Evolutionary conservation across 2,888 invertebrate genomes (phyloP).

Genomic region (Trichogramma dendrolimi): DNA sequence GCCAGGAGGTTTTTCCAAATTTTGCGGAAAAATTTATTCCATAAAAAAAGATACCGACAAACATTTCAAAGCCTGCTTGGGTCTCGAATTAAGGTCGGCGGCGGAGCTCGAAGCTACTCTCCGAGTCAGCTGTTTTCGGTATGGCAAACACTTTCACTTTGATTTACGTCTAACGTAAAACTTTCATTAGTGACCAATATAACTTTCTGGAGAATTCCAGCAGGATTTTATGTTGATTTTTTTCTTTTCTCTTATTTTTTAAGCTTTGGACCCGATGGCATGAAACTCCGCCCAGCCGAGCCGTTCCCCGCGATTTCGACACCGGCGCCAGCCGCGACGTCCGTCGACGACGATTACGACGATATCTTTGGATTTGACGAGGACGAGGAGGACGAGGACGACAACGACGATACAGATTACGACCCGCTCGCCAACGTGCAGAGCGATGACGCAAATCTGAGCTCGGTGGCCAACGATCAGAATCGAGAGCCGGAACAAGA

Average conservation of each 20-base stretch:
- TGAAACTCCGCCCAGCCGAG: constrained; percentile 73
- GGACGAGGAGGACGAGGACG: constrained; percentile 44
- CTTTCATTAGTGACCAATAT: too few species aligned
- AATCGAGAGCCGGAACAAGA: constrained; percentile 32
- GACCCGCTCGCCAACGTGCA: constrained; percentile 41
- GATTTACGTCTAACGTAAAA: background rate
- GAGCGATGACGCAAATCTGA: constrained; percentile 34
- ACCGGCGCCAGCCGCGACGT: constrained; percentile 32
- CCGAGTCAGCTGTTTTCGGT: constrained; percentile 73
- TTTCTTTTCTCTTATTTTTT: constrained; percentile 4
- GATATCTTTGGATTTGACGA: constrained; percentile 48
- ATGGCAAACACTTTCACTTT: constrained; percentile 6
- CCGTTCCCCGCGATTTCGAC: constrained; percentile 65
- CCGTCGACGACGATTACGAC: constrained; percentile 61
- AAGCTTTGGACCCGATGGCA: constrained; percentile 75
- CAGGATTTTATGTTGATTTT: background rate
- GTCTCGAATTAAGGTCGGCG: constrained; percentile 72
- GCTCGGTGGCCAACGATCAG: constrained; percentile 19
- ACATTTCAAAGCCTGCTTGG: constrained; percentile 76
- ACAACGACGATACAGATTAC: constrained; percentile 40
- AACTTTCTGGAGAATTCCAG: too few species aligned
- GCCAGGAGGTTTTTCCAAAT: constrained; percentile 77
- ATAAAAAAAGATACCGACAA: constrained; percentile 71
- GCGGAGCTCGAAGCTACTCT: constrained; percentile 75
- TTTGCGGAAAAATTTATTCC: constrained; percentile 81